Evolutionary conservation across 2,888 invertebrate genomes (phyloP), one percentile per base, ranked within the genome.

Genomic region (Lepidocyrtoides sp.): DNA sequence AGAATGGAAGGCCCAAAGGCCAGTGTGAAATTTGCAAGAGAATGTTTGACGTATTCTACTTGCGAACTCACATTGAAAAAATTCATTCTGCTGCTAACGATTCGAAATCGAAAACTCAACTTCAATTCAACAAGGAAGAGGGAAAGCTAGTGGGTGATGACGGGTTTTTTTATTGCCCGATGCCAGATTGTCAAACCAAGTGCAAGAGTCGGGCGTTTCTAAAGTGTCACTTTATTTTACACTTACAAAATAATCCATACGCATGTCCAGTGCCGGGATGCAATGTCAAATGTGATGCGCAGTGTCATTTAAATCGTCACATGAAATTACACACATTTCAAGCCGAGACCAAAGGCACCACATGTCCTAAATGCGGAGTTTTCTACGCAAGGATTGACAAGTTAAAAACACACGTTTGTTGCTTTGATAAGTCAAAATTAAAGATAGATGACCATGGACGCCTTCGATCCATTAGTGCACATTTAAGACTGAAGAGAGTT

Each of bases 261-360:
- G 41, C 17, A 10, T 89, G 88, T n/a, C 17, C 10, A 14, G 32
- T 89, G 20, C 88, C 88, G 1, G 88, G 88, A 8, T 89, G 88
- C 57, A 23, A n/a, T 0, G 88, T 89, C 12, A 81, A 89, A 72
- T 89, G 88, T 44, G 88, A 89, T 60, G 88, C 88, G 2, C 82
- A 82, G 57, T 89, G 88, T 60, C 89, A 89, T n/a, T 51, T 89
- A 44, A 32, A 82, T 20, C 72, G 89, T 2, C 89, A 89, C 12
- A 82, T 89, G 83, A 82, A 63, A 17, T 26, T 89, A n/a, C 89
- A 89, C 23, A 29, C n/a, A 4, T 57, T 17, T 7, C 41, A 81
- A 36, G 54, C 8, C n/a, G 4, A 57, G 12, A 17, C 14, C 8
- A 4, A 14, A 12, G 3, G n/a, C 1, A 5, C 5, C 5, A 14